Conservation (phyloP, 2,888 invertebrate species). For the Mythimna vitellina region DNA sequence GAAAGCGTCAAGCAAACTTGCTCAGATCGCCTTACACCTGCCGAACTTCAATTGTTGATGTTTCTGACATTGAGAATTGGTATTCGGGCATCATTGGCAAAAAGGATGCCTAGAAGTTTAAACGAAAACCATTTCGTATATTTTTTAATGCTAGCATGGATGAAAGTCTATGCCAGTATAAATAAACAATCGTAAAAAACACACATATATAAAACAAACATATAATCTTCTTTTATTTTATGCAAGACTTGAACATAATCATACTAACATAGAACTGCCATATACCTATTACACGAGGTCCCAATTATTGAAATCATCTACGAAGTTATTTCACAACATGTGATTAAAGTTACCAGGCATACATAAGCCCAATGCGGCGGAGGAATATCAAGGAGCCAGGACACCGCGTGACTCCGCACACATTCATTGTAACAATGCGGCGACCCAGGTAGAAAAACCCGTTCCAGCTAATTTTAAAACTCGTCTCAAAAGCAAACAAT, state of each 20-base stretch:
- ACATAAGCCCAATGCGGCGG: slow-evolving; percentile 72
- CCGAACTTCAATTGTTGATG: slow-evolving; percentile 74
- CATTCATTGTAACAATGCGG: slow-evolving; percentile 81
- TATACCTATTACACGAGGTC: not conserved
- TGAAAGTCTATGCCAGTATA: not conserved
- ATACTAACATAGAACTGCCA: not conserved
- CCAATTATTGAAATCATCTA: slow-evolving; percentile 30
- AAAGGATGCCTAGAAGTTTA: not conserved
- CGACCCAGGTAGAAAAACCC: slow-evolving; percentile 84
- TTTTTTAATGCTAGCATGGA: too few relatives aligned
- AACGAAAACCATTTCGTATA: not conserved
- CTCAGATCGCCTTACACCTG: slow-evolving; percentile 76
- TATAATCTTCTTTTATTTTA: not conserved
- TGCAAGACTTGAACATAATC: not conserved
- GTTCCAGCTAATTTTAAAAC: slow-evolving; percentile 78
- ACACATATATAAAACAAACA: too few relatives aligned
- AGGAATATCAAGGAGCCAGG: slow-evolving; percentile 78
- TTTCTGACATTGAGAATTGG: slow-evolving; percentile 53
- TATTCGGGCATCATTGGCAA: slow-evolving; percentile 24
- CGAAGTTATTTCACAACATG: slow-evolving; percentile 60
- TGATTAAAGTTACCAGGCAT: slow-evolving; percentile 72
- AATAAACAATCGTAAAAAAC: too few relatives aligned
- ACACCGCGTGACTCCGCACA: slow-evolving; percentile 84
- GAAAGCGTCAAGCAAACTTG: slow-evolving; percentile 74
- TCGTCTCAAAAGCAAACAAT: slow-evolving; percentile 77